Evolutionary conservation across 2,113 vertebrate species (phyloP).

Genomic region (Entelurus aequoreus): DNA sequence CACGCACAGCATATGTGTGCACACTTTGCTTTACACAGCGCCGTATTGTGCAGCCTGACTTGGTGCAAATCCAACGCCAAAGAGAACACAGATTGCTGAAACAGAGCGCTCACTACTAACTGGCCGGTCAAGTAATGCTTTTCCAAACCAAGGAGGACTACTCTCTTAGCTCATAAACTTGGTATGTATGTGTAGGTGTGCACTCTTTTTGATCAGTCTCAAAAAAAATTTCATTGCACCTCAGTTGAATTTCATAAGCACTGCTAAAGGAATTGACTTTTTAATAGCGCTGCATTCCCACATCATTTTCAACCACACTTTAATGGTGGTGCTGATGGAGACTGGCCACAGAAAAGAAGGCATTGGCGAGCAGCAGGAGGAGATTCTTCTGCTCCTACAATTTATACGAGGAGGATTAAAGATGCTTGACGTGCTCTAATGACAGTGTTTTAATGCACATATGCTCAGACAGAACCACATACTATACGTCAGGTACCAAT

Average conservation of each 20-base stretch:
- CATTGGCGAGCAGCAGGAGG: constrained; percentile 11
- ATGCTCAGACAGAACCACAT: not conserved
- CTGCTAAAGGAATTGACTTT: constrained; percentile 67
- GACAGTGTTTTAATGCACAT: not conserved
- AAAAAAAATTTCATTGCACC: constrained; percentile 58
- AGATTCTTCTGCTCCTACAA: constrained; percentile 9
- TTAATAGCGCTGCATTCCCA: constrained; percentile 57
- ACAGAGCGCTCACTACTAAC: constrained; percentile 60
- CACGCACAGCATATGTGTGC: constrained; percentile 12
- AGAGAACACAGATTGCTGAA: constrained; percentile 68
- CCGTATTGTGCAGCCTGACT: constrained; percentile 64
- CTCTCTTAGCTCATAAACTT: constrained; percentile 32
- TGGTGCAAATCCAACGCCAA: constrained; percentile 59
- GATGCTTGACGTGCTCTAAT: not conserved
- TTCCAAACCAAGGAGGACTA: constrained; percentile 58
- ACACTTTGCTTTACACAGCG: constrained; percentile 45
- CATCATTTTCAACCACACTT: constrained; percentile 41
- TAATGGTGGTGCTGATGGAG: constrained; percentile 27
- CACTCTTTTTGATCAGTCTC: constrained; percentile 59
- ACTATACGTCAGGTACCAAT: not conserved
- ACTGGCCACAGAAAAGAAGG: constrained; percentile 21
- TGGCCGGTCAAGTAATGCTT: constrained; percentile 41
- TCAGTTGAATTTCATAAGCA: constrained; percentile 50
- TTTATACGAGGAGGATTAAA: constrained; percentile 28
- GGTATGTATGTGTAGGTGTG: constrained; percentile 14